Base-by-base conservation (phyloP, 2,888 invertebrate genomes). In the Agriopis marginaria region DNA sequence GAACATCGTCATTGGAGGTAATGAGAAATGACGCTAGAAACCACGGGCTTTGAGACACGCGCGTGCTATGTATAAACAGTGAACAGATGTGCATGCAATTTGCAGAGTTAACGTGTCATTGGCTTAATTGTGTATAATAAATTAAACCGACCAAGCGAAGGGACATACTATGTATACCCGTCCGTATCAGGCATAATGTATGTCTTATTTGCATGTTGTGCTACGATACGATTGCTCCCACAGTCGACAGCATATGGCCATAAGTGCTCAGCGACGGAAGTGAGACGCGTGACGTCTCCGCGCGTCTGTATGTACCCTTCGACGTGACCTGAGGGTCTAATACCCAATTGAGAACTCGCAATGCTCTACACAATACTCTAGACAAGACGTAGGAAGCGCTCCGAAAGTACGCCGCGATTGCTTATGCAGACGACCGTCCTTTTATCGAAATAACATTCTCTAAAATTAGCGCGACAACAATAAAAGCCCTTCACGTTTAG, bases 261-360 rank as follows among this genome's bases (percentile, higher is more conserved):
- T 88, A 89, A 86, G 80, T 79, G 82, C 82, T 80, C 78, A 80
- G 80, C 89, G 83, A 85, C 91, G 93, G 93, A 93, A 92, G 87
- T 82, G 81, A 74, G 81, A 86, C 86, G 88, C 92, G 91, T 93
- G 93, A 91, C 86, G 89, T 84, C 88, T 87, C 81, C 81, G 75
- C 77, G 75, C 77, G 81, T 82, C 83, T 82, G 82, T 84, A 67
- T 50, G 70, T 84, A 83, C 82, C 83, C 80, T 76, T 78, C 82
- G 83, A 92, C 93, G 93, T 93, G 93, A 90, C 86, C 78, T 79
- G 89, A 76, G 75, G 83, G 72, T 72, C 70, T 86, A 87, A 90
- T 89, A 82, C 75, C 69, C 76, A 78, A 76, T 80, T 80, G 78
- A 79, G 78, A 79, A 82, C 76, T 78, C 77, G 69, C 75, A 80